These are phyloP conservation scores for Spialia ferax DNA, from an alignment of 2,888 invertebrate genomes.

Conservation along the genomic window DNA sequence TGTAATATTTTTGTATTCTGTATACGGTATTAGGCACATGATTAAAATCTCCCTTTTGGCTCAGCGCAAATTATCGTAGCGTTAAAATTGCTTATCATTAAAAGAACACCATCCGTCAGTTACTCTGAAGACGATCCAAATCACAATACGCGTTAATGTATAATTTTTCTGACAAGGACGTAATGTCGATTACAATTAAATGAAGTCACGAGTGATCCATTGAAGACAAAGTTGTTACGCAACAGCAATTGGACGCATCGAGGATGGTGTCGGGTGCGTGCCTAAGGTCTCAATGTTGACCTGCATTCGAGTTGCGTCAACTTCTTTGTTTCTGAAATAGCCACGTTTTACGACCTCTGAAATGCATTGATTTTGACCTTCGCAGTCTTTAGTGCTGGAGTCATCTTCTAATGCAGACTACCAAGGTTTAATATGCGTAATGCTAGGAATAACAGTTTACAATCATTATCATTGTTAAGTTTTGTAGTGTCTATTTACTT, in stretches of 20 bases:
- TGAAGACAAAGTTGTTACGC: constrained; percentile 56
- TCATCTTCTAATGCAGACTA: constrained; percentile 11
- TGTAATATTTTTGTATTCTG: no score
- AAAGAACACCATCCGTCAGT: not conserved
- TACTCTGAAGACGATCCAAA: not conserved
- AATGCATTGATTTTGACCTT: constrained; percentile 36
- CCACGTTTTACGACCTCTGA: constrained; percentile 39
- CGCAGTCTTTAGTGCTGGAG: constrained; percentile 12
- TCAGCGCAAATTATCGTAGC: no score
- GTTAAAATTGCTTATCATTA: no score
- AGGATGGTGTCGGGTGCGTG: constrained; percentile 56
- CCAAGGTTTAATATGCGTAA: not conserved
- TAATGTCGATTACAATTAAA: constrained; percentile 39
- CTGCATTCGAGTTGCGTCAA: constrained; percentile 62
- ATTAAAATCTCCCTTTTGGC: no score
- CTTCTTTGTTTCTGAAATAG: constrained; percentile 39
- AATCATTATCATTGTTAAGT: not conserved
- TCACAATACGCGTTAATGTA: not conserved
- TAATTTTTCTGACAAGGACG: constrained; percentile 32
- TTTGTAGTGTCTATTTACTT: no score
- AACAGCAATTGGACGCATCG: constrained; percentile 62
- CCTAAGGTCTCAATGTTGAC: constrained; percentile 67
- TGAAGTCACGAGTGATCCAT: constrained; percentile 61
- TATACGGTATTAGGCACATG: no score
- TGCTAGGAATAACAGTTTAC: not conserved